phyloP scores from a whole-genome alignment of 2,797 vertebrate genomes.

The Australoheros facetus region DNA sequence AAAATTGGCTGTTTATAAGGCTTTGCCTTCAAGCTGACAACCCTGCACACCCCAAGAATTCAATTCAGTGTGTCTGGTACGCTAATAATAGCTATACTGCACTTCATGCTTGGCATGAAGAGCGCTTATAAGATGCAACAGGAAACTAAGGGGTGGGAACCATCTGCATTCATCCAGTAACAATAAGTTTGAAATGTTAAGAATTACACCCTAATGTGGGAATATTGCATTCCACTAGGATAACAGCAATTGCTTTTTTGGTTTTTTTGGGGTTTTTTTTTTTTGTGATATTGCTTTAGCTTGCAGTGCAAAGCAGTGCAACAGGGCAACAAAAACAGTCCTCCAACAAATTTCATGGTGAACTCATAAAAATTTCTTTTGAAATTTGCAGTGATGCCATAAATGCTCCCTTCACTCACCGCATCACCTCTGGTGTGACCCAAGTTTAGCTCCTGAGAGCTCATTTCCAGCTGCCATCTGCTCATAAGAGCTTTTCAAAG shows the following conservation, averaged over 20 bases:
- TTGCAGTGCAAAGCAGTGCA: not conserved
- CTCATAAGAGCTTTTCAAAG: slow-evolving; percentile 4
- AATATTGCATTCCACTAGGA: not conserved
- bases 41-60: slow-evolving; percentile 10
- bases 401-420: slow-evolving; percentile 7
- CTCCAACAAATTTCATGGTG: not conserved
- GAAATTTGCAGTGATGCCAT: not conserved
- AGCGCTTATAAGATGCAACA: slow-evolving; percentile 14
- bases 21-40: slow-evolving; percentile 30
- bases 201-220: slow-evolving; percentile 31
- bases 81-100: slow-evolving; percentile 53
- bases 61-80: slow-evolving; percentile 35
- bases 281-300: slow-evolving; percentile 7
- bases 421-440: not conserved
- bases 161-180: slow-evolving; percentile 48
- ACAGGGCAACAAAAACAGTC: not conserved
- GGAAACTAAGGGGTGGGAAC: slow-evolving; percentile 40
- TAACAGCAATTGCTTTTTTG: not conserved
- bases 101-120: slow-evolving; percentile 15
- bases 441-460: slow-evolving; percentile 4
- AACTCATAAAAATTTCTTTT: not conserved
- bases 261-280: slow-evolving; percentile 11
- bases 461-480: slow-evolving; percentile 23
- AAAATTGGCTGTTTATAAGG: slow-evolving; percentile 44
- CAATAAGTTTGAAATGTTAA: slow-evolving; percentile 37